phyloP scores from a whole-genome alignment of 2,888 invertebrate species.

The Oeneis ivallda region DNA sequence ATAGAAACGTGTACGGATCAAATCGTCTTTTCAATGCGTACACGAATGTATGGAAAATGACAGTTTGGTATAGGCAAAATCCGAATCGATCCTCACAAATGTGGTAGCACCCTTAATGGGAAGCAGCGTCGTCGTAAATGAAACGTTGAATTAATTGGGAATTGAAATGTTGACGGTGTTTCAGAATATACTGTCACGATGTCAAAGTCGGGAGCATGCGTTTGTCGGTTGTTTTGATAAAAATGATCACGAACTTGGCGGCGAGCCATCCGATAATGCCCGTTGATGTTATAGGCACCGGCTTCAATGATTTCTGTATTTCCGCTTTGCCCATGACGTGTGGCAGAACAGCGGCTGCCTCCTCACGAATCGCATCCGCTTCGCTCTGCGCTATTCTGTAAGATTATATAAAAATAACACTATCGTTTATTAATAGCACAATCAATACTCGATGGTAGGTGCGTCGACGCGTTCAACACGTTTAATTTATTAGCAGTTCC shows the following conservation, averaged over 20 bases:
- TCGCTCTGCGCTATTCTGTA: slow-evolving; percentile 54
- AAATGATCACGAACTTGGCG: slow-evolving; percentile 54
- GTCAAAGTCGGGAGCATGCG: slow-evolving; percentile 2
- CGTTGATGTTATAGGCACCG: slow-evolving; percentile 67
- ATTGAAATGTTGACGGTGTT: slow-evolving; percentile 4
- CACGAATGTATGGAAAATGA: too few species aligned
- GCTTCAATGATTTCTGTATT: slow-evolving; percentile 58
- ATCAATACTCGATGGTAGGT: slow-evolving; percentile 14
- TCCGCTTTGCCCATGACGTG: slow-evolving; percentile 48
- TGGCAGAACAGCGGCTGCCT: slow-evolving; percentile 52
- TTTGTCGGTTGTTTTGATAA: slow-evolving; percentile 22
- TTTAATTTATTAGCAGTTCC: neutral
- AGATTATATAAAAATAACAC: slow-evolving; percentile 25
- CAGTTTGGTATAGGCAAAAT: too few species aligned
- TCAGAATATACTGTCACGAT: slow-evolving; percentile 7
- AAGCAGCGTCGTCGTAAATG: slow-evolving; percentile 2
- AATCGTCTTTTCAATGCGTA: too few species aligned
- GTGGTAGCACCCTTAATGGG: too few species aligned
- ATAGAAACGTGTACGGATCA: too few species aligned
- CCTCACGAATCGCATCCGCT: slow-evolving; percentile 52
- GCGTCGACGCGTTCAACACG: neutral
- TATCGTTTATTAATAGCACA: slow-evolving; percentile 20
- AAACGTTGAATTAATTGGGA: slow-evolving; percentile 1
- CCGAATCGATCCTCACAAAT: too few species aligned
- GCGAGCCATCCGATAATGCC: slow-evolving; percentile 71